phyloP scores from a whole-genome alignment of 2,888 invertebrate genomes.

The Acleris holmiana region DNA sequence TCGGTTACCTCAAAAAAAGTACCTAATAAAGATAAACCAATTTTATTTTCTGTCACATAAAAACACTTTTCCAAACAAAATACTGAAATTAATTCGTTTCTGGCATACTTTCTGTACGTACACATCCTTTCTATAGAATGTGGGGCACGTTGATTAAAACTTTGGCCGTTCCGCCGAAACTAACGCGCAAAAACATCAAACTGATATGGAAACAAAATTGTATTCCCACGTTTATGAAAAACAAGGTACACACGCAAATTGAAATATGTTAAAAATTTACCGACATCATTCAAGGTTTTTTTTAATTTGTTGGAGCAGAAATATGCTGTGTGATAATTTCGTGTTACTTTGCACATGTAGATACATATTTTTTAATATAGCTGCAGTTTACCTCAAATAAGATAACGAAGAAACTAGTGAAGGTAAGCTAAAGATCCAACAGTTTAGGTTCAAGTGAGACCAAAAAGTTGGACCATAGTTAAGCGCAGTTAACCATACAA shows the following conservation, averaged over 20 bases:
- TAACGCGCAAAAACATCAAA: conserved; percentile 34
- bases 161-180: conserved; percentile 34
- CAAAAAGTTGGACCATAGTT: too few species aligned
- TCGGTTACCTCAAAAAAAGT: neutral
- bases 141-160: conserved; percentile 36
- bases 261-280: neutral
- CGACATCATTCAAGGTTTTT: too few species aligned
- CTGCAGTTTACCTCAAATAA: too few species aligned
- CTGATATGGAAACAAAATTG: conserved; percentile 34
- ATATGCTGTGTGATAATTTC: too few species aligned
- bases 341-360: too few species aligned
- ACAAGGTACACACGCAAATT: neutral
- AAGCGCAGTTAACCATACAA: too few species aligned
- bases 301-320: too few species aligned
- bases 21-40: neutral
- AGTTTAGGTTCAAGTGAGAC: too few species aligned
- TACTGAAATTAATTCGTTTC: conserved; percentile 18
- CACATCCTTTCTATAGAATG: conserved; percentile 10
- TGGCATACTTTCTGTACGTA: conserved; percentile 17
- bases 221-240: conserved; percentile 20
- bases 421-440: too few species aligned
- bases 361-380: too few species aligned
- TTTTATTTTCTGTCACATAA: neutral
- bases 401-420: too few species aligned
- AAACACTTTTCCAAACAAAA: conserved; percentile 12